A percentile compares a stretch with the other conserved stretches of the same genome.
These are phyloP conservation scores for Sphaeramia orbicularis DNA, from an alignment of 2,797 vertebrate genomes.

Conservation along the genomic window DNA sequence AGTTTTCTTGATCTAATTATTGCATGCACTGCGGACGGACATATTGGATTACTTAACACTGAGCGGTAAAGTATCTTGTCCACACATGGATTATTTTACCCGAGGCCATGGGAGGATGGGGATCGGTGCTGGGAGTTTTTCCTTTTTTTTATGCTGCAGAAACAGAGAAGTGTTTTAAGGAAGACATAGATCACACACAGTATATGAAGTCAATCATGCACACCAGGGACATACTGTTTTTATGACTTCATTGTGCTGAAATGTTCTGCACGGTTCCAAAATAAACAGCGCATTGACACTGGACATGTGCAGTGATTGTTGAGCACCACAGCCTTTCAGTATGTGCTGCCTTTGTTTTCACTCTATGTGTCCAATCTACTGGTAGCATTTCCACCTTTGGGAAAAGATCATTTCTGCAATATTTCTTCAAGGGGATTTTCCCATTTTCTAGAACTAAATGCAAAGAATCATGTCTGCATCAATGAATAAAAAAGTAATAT, in stretches of 20 bases:
- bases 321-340: slow-evolving; percentile 2
- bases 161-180: slow-evolving; percentile 17
- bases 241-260: slow-evolving; percentile 44
- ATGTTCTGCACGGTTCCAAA: slow-evolving; percentile 44
- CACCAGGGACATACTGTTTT: slow-evolving; percentile 24
- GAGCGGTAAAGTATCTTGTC: slow-evolving; percentile 26
- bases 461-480: too few species aligned
- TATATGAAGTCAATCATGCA: slow-evolving; percentile 32
- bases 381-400: too few species aligned
- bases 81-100: slow-evolving; percentile 42
- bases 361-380: neutral
- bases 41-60: slow-evolving; percentile 29
- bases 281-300: slow-evolving; percentile 34
- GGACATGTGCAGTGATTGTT: slow-evolving; percentile 28
- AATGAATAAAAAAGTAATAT: too few species aligned
- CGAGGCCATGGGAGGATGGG: slow-evolving; percentile 15
- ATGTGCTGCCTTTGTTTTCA: neutral
- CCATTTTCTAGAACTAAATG: too few species aligned
- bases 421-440: too few species aligned
- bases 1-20: slow-evolving; percentile 11
- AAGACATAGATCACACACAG: slow-evolving; percentile 26
- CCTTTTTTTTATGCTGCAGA: slow-evolving; percentile 11
- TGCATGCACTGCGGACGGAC: slow-evolving; percentile 17
- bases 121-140: slow-evolving; percentile 38
- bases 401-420: too few species aligned